phyloP scores from a whole-genome alignment of 2,113 vertebrate species.

The Microcebus ravelobensis region DNA sequence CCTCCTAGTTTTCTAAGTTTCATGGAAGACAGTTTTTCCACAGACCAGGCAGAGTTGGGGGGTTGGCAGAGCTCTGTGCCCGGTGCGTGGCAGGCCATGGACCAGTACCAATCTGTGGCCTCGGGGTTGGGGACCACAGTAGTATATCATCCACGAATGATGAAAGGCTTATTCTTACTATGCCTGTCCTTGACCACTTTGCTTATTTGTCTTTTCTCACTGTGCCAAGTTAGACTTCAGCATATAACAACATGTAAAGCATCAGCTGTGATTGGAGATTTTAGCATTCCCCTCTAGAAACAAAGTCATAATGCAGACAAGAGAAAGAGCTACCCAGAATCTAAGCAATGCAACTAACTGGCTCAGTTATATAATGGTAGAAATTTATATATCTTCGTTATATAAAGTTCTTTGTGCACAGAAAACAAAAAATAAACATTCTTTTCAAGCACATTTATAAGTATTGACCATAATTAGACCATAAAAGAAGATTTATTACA shows the following conservation, averaged over 20 bases:
- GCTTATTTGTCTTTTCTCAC: background rate
- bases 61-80: no score
- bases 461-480: background rate
- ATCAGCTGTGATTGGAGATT: background rate
- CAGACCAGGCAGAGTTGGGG: no score
- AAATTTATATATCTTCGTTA: background rate
- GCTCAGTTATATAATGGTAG: background rate
- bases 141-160: background rate
- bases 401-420: background rate
- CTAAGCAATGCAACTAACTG: background rate
- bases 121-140: no score
- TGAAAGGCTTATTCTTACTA: background rate
- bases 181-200: background rate
- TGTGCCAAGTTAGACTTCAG: background rate
- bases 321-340: background rate
- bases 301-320: background rate
- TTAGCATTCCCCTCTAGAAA: background rate
- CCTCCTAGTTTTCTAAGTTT: no score
- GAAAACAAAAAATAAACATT: background rate
- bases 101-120: no score
- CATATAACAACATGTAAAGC: background rate
- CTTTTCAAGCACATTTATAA: background rate
- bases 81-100: no score
- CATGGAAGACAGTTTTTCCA: no score
- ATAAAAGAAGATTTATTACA: background rate